phyloP scores from a whole-genome alignment of 2,113 vertebrate genomes.

The Rhinolophus ferrumequinum region DNA sequence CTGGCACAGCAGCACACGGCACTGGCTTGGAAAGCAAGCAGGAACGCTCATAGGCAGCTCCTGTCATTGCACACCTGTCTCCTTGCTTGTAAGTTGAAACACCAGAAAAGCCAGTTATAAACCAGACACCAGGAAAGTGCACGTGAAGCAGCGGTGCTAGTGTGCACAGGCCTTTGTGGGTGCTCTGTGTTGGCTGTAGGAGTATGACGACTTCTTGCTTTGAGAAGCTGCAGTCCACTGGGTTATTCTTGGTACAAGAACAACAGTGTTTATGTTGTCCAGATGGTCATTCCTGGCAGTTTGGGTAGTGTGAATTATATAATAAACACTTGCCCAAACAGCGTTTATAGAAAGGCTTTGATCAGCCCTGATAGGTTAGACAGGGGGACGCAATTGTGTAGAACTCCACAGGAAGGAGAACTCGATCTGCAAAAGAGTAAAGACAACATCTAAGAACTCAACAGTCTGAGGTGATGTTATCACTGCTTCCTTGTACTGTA shows the following conservation, averaged over 20 bases:
- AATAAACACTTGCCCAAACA: background rate
- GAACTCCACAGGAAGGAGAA: background rate
- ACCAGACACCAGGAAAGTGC: background rate
- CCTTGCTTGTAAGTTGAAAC: background rate
- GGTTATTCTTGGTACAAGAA: background rate
- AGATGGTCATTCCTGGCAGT: background rate
- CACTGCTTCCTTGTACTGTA: background rate
- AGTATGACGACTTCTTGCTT: background rate
- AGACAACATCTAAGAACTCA: background rate
- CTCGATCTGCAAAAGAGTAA: background rate
- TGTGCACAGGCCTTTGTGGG: background rate
- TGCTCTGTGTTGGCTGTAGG: background rate
- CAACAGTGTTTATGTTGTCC: background rate
- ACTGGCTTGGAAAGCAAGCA: background rate
- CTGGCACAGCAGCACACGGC: too few species aligned
- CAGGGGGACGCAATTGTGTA: background rate
- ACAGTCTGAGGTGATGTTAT: background rate
- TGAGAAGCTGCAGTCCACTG: background rate
- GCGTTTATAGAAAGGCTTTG: background rate
- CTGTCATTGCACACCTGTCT: background rate
- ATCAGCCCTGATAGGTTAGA: background rate
- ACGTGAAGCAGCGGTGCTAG: background rate
- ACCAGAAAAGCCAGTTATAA: background rate
- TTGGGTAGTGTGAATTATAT: too few species aligned
- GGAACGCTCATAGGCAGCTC: background rate